A percentile compares a stretch with the other conserved stretches of the same genome.
Evolutionary conservation across 2,797 vertebrate species (phyloP).

Genomic region (Coendou prehensilis): DNA sequence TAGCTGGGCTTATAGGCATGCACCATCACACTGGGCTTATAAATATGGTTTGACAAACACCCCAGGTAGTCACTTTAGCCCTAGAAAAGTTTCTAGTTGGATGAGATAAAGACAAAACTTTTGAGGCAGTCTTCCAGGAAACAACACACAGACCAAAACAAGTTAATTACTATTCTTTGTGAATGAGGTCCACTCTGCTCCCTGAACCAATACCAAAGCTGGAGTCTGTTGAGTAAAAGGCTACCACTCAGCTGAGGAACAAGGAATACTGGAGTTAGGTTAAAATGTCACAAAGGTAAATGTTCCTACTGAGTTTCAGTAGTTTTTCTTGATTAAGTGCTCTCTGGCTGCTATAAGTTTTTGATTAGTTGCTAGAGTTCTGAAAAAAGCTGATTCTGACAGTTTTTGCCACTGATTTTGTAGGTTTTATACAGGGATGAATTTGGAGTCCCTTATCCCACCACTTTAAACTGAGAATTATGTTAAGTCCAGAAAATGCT

Average conservation of each 20-base stretch:
- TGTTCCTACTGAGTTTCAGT: not conserved
- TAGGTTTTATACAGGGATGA: not conserved
- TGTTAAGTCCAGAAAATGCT: constrained; percentile 50
- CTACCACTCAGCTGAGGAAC: not conserved
- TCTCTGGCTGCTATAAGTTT: not conserved
- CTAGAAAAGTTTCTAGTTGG: not conserved
- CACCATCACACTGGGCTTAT: not conserved
- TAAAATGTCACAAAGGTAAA: not conserved
- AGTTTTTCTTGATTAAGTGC: constrained; percentile 8
- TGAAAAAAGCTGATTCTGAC: not conserved
- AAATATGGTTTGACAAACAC: constrained; percentile 41
- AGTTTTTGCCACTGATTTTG: not conserved
- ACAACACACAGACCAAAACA: constrained; percentile 2
- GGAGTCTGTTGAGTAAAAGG: not conserved
- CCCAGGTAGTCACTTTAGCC: not conserved
- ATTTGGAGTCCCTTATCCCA: not conserved
- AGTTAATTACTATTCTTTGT: constrained; percentile 32
- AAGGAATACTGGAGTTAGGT: not conserved
- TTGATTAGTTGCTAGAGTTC: not conserved
- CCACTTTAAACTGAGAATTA: constrained; percentile 48
- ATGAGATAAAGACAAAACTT: not conserved
- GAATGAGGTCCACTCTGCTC: not conserved
- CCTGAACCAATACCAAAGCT: not conserved
- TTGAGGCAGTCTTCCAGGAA: not conserved
- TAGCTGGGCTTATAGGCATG: not conserved